Evolutionary conservation across 2,888 invertebrate genomes (phyloP).

Genomic region (Perizoma flavofasciatum): DNA sequence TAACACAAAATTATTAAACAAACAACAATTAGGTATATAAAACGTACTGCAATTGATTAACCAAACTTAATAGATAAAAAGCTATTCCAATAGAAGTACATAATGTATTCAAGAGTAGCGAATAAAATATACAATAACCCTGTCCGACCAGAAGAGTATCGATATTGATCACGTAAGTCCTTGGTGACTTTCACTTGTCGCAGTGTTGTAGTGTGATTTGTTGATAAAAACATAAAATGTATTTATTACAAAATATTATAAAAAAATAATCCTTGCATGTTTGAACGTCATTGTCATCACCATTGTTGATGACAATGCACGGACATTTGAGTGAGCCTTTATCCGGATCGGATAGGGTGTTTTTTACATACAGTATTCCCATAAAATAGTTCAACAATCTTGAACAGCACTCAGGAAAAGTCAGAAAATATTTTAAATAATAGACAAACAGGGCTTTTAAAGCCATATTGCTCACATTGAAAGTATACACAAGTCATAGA

Average conservation of each 20-base stretch:
- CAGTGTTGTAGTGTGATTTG: too few relatives aligned
- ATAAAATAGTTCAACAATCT: conserved; percentile 18
- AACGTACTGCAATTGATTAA: conserved; percentile 6
- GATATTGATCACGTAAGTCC: too few relatives aligned
- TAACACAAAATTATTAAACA: conserved; percentile 37
- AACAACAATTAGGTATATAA: conserved; percentile 26
- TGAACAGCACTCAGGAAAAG: conserved; percentile 22
- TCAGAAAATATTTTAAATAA: conserved; percentile 6
- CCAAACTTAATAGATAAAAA: conserved; percentile 15
- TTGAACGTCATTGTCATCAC: too few relatives aligned
- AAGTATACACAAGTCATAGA: too few relatives aligned
- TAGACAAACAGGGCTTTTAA: conserved; percentile 17
- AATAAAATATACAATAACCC: conserved; percentile 14
- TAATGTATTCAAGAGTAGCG: conserved; percentile 4
- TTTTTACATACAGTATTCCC: neutral
- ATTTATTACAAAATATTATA: too few relatives aligned
- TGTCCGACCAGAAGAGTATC: too few relatives aligned
- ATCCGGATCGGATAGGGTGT: too few relatives aligned
- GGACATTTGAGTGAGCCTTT: too few relatives aligned
- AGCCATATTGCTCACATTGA: conserved; percentile 7
- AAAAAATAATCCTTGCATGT: too few relatives aligned
- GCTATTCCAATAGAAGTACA: conserved; percentile 2
- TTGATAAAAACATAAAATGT: too few relatives aligned
- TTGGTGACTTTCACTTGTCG: too few relatives aligned
- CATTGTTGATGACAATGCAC: too few relatives aligned